A percentile compares a stretch with the other conserved stretches of the same genome.
Conservation (phyloP, 2,888 invertebrate genomes). For the Diarsia dahlii region DNA sequence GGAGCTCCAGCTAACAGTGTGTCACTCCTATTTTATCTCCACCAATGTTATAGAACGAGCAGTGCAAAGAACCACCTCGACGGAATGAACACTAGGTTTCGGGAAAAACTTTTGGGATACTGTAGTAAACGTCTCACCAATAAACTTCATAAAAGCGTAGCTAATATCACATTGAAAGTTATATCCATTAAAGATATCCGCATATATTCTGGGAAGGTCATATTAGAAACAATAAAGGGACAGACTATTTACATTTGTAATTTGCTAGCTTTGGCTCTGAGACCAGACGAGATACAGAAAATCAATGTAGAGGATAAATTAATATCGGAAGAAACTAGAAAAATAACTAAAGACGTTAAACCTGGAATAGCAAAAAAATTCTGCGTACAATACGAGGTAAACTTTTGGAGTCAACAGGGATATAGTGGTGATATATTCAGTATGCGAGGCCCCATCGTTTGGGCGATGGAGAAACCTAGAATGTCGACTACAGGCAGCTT, state of each 20-base stretch:
- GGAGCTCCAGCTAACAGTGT: constrained; percentile 80
- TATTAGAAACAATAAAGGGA: constrained; percentile 83
- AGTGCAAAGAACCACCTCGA: constrained; percentile 81
- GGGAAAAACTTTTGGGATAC: constrained; percentile 84
- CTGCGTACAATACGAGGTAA: constrained; percentile 79
- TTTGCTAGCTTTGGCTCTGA: constrained; percentile 85
- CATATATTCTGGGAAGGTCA: constrained; percentile 79
- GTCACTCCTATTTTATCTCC: constrained; percentile 86
- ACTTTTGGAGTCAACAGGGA: constrained; percentile 83
- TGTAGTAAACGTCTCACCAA: constrained; percentile 78
- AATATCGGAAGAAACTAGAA: constrained; percentile 71
- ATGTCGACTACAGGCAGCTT: constrained; percentile 77
- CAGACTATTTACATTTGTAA: constrained; percentile 84
- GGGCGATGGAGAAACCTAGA: constrained; percentile 85
- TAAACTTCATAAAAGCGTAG: constrained; percentile 81
- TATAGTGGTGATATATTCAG: constrained; percentile 88
- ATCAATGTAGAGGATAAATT: constrained; percentile 81
- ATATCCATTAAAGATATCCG: constrained; percentile 82
- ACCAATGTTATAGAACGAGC: constrained; percentile 84
- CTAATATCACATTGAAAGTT: constrained; percentile 78
- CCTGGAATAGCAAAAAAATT: constrained; percentile 81
- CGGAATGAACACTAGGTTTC: constrained; percentile 81
- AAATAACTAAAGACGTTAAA: constrained; percentile 71
- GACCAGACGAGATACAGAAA: constrained; percentile 81
- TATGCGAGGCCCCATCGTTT: constrained; percentile 85